Conservation (phyloP, 1,140 invertebrate species). For the fruit fly (Drosophila melanogaster) region DNA sequence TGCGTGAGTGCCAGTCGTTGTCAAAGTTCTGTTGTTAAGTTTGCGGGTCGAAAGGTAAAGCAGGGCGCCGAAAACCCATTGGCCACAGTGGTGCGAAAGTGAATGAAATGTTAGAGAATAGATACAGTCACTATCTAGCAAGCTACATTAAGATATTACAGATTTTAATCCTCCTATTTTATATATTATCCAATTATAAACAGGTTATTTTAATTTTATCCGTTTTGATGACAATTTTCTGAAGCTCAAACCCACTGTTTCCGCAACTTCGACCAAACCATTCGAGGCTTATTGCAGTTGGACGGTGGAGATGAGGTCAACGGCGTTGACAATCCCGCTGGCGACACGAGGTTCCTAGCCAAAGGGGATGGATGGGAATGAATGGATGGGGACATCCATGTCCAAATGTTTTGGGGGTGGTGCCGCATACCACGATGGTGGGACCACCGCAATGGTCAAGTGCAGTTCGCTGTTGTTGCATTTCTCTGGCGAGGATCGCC, state of each 20-base stretch:
- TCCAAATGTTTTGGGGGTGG: neutral
- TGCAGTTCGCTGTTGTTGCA: conserved; percentile 43
- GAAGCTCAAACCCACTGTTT: conserved; percentile 11
- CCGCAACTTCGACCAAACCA: conserved; percentile 2
- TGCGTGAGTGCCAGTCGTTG: conserved; percentile 7
- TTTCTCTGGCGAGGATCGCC: conserved; percentile 21
- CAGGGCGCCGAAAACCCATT: conserved; percentile 9
- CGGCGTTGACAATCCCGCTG: conserved; percentile 31
- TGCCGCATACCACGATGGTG: conserved; percentile 30
- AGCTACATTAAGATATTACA: too few species aligned
- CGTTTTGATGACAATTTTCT: too few species aligned
- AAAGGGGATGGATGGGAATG: neutral
- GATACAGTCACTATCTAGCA: too few species aligned
- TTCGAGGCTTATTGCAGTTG: conserved; percentile 12
- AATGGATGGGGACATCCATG: neutral
- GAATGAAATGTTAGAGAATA: too few species aligned
- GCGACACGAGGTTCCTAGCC: neutral
- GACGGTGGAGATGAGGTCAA: conserved; percentile 16
- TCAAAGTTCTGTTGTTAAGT: conserved; percentile 18
- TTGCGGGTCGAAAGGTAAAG: conserved; percentile 24
- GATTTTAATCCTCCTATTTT: too few species aligned
- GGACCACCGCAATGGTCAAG: conserved; percentile 55
- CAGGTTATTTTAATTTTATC: too few species aligned
- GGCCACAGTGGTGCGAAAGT: conserved; percentile 10
- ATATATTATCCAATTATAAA: too few species aligned